Evolutionary conservation across 2,797 vertebrate species (phyloP), one percentile per base, ranked within the genome.

Genomic region (Chelidonichthys spinosus): DNA sequence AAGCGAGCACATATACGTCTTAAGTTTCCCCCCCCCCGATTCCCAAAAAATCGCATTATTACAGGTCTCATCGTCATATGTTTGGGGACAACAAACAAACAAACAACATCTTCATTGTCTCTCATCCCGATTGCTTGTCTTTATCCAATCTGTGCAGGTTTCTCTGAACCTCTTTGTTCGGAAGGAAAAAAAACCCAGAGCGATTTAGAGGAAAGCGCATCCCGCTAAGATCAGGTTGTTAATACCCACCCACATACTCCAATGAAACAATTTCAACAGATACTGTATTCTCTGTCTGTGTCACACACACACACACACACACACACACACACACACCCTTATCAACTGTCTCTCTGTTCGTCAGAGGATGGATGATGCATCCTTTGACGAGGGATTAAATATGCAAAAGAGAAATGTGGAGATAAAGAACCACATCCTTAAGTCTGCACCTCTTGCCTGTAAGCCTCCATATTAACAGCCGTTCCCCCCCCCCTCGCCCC

Each of bases 191-290:
- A 87, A 85, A 89, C 85, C 69, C 50, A 42, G 58, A 86, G 88
- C 75, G 89, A 90, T 93, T 93, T 92, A 89, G 91, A 90, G 88
- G 90, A 89, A 93, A 90, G 88, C 93, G 81, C 92, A 89, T 91
- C 92, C 91, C 72, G 90, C 92, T 93, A 92, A 94, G 92, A 95
- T 94, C 92, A 93, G 93, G 91, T 91, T 93, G 93, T 94, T 95
- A 95, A 96, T 95, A 94, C 94, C 94, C 94, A 89, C 94, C 94
- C 94, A 96, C 94, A 82, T 92, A 87, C 90, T 89, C 86, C 81
- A 83, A 90, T 90, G 87, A 94, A 94, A 93, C 92, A 89, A 91
- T 92, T 93, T 90, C 87, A 92, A 85, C 90, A 93, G 81, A 93
- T 89, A 91, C 90, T 91, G 81, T 79, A 78, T 90, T 90, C 88